Percentiles rank a stretch among this genome's conserved stretches.
Evolutionary conservation across 2,113 vertebrate species (phyloP).

Genomic region (Ardeotis arabs): DNA sequence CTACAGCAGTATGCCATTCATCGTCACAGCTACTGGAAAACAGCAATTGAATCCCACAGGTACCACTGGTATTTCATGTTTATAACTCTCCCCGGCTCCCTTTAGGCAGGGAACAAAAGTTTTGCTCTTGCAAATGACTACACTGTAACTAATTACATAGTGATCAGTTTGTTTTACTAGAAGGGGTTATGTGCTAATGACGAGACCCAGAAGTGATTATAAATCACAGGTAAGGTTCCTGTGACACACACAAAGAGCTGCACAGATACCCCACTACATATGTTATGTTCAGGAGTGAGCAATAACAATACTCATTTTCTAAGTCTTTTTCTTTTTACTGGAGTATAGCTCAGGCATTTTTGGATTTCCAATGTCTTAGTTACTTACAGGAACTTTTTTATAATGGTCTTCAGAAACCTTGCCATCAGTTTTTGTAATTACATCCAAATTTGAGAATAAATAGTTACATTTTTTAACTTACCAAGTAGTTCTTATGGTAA

Average conservation of each 20-base stretch:
- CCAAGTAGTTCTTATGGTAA: background rate
- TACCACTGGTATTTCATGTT: background rate
- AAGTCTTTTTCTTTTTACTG: background rate
- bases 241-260: background rate
- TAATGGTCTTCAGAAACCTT: background rate
- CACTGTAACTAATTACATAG: background rate
- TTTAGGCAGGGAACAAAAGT: background rate
- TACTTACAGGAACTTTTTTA: background rate
- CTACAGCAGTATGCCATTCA: background rate
- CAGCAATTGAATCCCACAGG: background rate
- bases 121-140: background rate
- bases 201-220: background rate
- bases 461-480: background rate
- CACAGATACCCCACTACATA: background rate
- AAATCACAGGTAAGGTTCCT: background rate
- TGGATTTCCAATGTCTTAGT: background rate
- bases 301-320: background rate
- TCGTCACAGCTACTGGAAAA: background rate
- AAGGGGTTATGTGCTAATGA: background rate
- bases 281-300: background rate
- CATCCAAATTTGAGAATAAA: background rate
- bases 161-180: background rate
- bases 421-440: background rate
- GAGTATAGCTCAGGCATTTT: background rate
- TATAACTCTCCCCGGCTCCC: background rate